These are phyloP conservation scores for Linyphia triangularis DNA, from an alignment of 2,888 invertebrate genomes.

Conservation along the genomic window DNA sequence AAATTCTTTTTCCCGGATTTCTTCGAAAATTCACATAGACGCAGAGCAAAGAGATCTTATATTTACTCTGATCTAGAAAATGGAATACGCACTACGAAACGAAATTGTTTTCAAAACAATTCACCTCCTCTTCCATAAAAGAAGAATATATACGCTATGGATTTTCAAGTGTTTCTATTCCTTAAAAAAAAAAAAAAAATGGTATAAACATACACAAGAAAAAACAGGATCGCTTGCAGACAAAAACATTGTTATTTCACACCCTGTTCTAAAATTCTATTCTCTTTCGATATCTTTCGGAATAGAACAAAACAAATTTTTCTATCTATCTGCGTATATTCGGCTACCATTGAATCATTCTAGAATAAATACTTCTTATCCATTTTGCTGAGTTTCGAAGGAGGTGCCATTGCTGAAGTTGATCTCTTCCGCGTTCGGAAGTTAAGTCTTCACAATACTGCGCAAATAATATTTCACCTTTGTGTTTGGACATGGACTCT, in stretches of 20 bases:
- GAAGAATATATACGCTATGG: constrained; percentile 54
- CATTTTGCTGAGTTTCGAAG: constrained; percentile 2
- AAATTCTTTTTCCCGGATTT: too few species aligned
- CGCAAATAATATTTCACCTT: not conserved
- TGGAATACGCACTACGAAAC: constrained; percentile 40
- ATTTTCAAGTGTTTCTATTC: constrained; percentile 11
- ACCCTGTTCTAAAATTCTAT: constrained; percentile 39
- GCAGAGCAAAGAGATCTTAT: constrained; percentile 14
- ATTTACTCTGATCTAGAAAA: constrained; percentile 30
- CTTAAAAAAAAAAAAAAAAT: not conserved
- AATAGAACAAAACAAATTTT: constrained; percentile 32
- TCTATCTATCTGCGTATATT: not conserved
- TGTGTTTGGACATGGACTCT: not conserved
- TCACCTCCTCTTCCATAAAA: constrained; percentile 11
- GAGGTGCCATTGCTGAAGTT: not conserved
- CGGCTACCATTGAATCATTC: not conserved
- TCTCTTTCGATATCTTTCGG: constrained; percentile 16
- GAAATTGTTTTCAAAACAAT: constrained; percentile 51
- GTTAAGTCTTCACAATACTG: not conserved
- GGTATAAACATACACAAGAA: not conserved
- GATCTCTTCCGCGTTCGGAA: not conserved
- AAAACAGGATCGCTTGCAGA: constrained; percentile 8
- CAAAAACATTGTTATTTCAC: constrained; percentile 63
- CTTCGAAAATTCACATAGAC: too few species aligned
- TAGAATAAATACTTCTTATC: constrained; percentile 11